Evolutionary conservation across 2,797 vertebrate species (phyloP).

Genomic region (Pseudochromis fuscus): DNA sequence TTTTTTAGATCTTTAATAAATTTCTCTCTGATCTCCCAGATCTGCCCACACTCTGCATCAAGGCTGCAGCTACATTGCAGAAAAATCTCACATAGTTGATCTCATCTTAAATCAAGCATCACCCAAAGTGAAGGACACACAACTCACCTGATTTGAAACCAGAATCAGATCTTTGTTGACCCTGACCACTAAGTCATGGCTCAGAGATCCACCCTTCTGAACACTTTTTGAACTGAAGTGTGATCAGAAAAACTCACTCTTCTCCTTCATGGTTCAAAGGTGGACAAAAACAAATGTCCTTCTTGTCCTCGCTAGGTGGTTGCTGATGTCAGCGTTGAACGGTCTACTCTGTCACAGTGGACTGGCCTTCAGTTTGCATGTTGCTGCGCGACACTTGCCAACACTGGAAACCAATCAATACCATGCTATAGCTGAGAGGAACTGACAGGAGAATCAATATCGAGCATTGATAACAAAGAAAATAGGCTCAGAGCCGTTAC

Average conservation of each 20-base stretch:
- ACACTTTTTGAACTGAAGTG: slow-evolving; percentile 13
- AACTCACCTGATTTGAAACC: slow-evolving; percentile 66
- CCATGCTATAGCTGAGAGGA: slow-evolving; percentile 67
- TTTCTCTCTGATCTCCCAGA: slow-evolving; percentile 48
- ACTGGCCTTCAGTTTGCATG: slow-evolving; percentile 71
- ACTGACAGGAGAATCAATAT: slow-evolving; percentile 72
- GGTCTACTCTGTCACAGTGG: slow-evolving; percentile 55
- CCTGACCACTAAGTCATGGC: slow-evolving; percentile 28
- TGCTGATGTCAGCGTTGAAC: slow-evolving; percentile 49
- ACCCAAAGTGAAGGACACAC: slow-evolving; percentile 17
- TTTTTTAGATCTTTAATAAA: slow-evolving; percentile 1
- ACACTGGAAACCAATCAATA: slow-evolving; percentile 75
- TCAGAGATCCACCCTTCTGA: slow-evolving; percentile 43
- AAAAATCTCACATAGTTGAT: slow-evolving; percentile 24
- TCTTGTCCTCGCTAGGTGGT: slow-evolving; percentile 11
- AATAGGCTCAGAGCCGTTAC: slow-evolving; percentile 58
- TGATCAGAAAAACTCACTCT: slow-evolving; percentile 33
- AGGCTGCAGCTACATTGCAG: background rate
- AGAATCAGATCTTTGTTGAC: slow-evolving; percentile 39
- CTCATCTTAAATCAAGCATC: background rate
- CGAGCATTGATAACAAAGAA: slow-evolving; percentile 67
- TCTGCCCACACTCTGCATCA: slow-evolving; percentile 14
- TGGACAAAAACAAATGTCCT: too few relatives aligned
- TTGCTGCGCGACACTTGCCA: slow-evolving; percentile 42
- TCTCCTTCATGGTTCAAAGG: slow-evolving; percentile 33